Base-by-base conservation (phyloP, 2,888 invertebrate species). In the Perdita meconis region DNA sequence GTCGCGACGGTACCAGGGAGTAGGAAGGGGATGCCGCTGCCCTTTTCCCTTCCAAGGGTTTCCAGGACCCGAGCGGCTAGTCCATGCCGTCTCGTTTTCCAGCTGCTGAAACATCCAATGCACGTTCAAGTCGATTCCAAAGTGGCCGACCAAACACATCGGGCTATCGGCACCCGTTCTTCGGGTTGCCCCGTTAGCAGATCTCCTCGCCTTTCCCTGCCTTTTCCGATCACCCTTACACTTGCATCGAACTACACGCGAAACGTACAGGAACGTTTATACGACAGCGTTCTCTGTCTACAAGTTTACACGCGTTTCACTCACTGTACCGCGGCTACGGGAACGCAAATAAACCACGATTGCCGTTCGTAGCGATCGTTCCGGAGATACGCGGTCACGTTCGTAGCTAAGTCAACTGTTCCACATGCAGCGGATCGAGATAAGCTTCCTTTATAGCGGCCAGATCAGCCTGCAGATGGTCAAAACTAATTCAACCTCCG, bases 21-120 rank as follows among this genome's bases (percentile, higher is more conserved):
- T 59, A 75, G 81, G 88, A 82, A 86, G 86, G 83, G 85, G 78
- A 81, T 82, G 78, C 59, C 82, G 81, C 80, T 84, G 85, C 88
- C 89, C 88, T 86, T 86, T 88, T 87, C 89, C 89, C 88, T 87
- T 88, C 82, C 80, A 86, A 84, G 88, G 89, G 84, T 86, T 86
- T 81, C 78, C 84, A 63, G 70, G 74, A 57, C 57, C 63, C 70
- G 73, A 64, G 64, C 85, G 82, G 84, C 88, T 91, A 91, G 88
- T 90, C 91, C 91, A 91, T 91, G 84, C 88, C 89, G 87, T 81
- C 84, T 66, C 82, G 78, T 82, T 85, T 81, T 84, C 87, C 87
- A 86, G 81, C 83, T 86, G 87, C 91, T 91, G 90, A 88, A 91
- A 91, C 89, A 91, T 79, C 86, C 87, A 87, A 88, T 65, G 84